A percentile compares a stretch with the other conserved stretches of the same genome.
phyloP scores from a whole-genome alignment of 2,888 invertebrate genomes.

The Archips crataeganus region DNA sequence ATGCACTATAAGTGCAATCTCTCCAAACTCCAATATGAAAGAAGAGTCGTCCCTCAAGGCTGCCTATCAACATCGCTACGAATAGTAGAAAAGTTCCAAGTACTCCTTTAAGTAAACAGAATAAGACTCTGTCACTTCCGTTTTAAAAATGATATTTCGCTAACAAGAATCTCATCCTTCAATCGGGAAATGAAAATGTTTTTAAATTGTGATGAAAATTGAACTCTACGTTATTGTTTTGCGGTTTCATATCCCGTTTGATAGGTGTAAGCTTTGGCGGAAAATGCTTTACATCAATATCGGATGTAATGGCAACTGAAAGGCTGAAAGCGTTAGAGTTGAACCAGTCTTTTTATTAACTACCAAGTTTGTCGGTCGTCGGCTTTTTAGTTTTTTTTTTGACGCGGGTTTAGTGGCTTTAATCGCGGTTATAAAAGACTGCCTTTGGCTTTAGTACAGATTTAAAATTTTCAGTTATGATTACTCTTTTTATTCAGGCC shows the following conservation, averaged over 20 bases:
- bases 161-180: conserved; percentile 41
- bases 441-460: conserved; percentile 55
- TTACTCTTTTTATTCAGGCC: conserved; percentile 12
- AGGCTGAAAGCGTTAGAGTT: conserved; percentile 71
- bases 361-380: conserved; percentile 56
- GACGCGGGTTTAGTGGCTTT: conserved; percentile 58
- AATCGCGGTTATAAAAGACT: conserved; percentile 54
- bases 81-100: conserved; percentile 55
- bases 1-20: conserved; percentile 52
- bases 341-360: conserved; percentile 63
- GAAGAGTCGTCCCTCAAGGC: conserved; percentile 64
- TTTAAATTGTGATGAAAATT: conserved; percentile 59
- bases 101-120: conserved; percentile 47
- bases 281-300: conserved; percentile 63
- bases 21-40: conserved; percentile 66
- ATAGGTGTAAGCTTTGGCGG: conserved; percentile 51
- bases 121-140: conserved; percentile 57
- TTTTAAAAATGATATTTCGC: conserved; percentile 54
- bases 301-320: conserved; percentile 74
- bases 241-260: conserved; percentile 56
- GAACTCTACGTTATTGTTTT: conserved; percentile 59
- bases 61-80: conserved; percentile 53
- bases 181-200: conserved; percentile 52
- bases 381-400: conserved; percentile 46
- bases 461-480: conserved; percentile 50